Evolutionary conservation across 2,113 vertebrate genomes (phyloP), one percentile per base, ranked within the genome.

Genomic region (Saccopteryx leptura): DNA sequence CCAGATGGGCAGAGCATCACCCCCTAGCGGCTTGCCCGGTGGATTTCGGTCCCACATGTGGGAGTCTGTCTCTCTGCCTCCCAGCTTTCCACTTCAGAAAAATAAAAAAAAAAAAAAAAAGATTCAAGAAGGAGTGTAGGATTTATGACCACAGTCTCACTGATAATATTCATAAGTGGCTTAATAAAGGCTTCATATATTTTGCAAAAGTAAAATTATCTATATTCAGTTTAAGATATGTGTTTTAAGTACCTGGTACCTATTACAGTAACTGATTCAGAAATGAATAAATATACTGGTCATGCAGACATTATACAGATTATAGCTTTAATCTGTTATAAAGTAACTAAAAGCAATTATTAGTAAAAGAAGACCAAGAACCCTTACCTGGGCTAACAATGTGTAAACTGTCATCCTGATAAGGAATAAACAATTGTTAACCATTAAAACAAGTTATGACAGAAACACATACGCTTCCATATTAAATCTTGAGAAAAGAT

Each of bases 381-480:
- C 56, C 71, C 54, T 89, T 69, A 87, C 75, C 46, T 60, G 69
- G 46, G 78, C 18, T 95, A 19, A 50, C 60, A 75, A 96, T 50
- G 85, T 31, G 85, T 80, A 76, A 95, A 96, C 68, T 85, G 39
- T 39, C 28, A 79, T 39, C 28, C n/a, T 71, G 69, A 78, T 65
- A 88, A 94, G 61, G 66, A 11, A 81, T 10, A 88, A 72, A 90
- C 23, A 91, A 75, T 21, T 89, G 79, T 66, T 78, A 95, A 63
- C 17, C 39, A 95, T 46, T 94, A 72, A 92, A 90, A 82, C 63
- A 95, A 76, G n/a, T 91, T 87, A 66, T 79, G 74, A 54, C 24
- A 88, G 61, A 90, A 88, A 65, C 4, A 83, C 31, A 95, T 28
- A 72, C 1, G 39, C 13, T 61, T 31, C 8, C 52, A 50, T 21